Base-by-base conservation (phyloP, 2,797 vertebrate species). In the Sebastes hopkinsi region DNA sequence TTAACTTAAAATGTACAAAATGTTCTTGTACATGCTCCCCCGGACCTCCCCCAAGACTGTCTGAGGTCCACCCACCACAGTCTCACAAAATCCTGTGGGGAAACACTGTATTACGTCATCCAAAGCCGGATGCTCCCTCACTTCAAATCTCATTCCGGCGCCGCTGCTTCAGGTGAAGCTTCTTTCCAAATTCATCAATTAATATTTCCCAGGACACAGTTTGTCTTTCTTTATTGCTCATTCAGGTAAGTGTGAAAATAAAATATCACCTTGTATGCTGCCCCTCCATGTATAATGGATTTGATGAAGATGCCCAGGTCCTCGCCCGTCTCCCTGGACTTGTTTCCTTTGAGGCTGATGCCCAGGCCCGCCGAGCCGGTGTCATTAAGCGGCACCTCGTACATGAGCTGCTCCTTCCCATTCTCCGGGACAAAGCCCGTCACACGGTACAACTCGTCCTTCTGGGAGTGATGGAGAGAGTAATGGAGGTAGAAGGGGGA, bases 291-390 rank as follows among this genome's bases (percentile, higher is more conserved):
- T 89, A 99, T 99, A 85, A 99, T 93, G 14, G 98, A 99, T 89
- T 99, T 99, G 93, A 99, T 98, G 91, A 99, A 99, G 95, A 99
- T 99, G 42, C 98, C 98, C 91, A 99, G 95, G 92, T 99, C 98
- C 32, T 97, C 96, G 67, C 97, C 97, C 0, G 97, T 99, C 93
- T 99, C 98, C 69, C 97, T 95, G 76, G 98, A 98, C 90, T 99
- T 99, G 95, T 99, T 99, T 79, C 98, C 98, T 94, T 99, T 99
- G 81, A 99, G 96, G 92, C 98, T 99, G 92, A 99, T 91, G 3
- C 98, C 98, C 30, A 99, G 96, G 62, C 98, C 98, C 34, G 98
- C 98, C 6, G 98, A 99, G 56, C 98, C 98, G 0, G 96, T 97
- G 89, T 99, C 98, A 60, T 98, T 99, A 75, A 99, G 95, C 6